Evolutionary conservation across 2,888 invertebrate genomes (phyloP).

Genomic region (Nomada goodeniana): DNA sequence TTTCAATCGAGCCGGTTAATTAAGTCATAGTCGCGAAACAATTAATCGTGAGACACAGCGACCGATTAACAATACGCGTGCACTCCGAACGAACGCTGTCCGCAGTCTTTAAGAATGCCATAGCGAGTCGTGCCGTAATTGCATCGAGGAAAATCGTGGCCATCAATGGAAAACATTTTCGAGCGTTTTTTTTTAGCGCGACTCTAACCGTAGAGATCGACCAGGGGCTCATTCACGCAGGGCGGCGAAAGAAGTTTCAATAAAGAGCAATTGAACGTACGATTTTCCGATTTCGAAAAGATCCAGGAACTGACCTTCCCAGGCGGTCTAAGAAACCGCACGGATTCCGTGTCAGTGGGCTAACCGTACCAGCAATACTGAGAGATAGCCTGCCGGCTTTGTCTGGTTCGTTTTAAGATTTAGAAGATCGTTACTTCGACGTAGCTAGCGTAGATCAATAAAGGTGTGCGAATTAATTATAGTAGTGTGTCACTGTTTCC

Average conservation of each 20-base stretch:
- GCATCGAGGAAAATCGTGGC: neutral
- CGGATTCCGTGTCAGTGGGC: constrained; percentile 58
- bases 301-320: constrained; percentile 31
- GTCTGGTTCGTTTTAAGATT: neutral
- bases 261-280: neutral
- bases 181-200: neutral
- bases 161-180: neutral
- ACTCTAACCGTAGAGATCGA: too few relatives aligned
- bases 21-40: constrained; percentile 47
- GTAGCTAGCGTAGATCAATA: neutral
- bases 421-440: neutral
- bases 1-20: constrained; percentile 60
- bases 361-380: constrained; percentile 23
- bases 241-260: constrained; percentile 14
- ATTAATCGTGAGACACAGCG: constrained; percentile 36
- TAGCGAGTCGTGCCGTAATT: neutral
- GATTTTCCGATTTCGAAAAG: constrained; percentile 27
- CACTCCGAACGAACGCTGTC: constrained; percentile 8
- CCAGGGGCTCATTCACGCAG: constrained; percentile 18
- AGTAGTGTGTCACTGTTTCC: neutral
- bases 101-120: neutral
- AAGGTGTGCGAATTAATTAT: neutral
- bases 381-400: neutral
- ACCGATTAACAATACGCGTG: constrained; percentile 32
- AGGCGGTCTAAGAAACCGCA: constrained; percentile 2